Conservation (phyloP, 1,140 invertebrate species). For the Drosophila persimilis region DNA sequence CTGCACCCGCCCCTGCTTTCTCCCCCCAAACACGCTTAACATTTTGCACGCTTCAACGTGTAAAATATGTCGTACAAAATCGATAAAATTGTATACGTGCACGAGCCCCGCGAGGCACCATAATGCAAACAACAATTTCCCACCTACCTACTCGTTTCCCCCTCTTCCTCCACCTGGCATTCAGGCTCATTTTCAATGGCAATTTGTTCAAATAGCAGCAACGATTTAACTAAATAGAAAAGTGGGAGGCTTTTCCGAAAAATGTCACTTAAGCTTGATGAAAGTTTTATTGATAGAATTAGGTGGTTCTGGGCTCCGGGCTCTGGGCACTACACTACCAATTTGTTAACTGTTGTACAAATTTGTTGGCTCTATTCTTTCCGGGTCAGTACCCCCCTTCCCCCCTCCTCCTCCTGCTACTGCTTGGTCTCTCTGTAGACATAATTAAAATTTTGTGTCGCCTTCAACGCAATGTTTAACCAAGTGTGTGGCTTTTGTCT, state of each 20-base stretch:
- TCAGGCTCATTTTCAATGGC: conserved; percentile 51
- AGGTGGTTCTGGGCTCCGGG: background rate
- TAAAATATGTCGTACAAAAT: conserved; percentile 73
- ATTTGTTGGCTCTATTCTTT: conserved; percentile 10
- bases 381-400: too few relatives aligned
- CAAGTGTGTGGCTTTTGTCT: conserved; percentile 48
- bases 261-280: conserved; percentile 56
- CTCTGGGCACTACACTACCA: conserved; percentile 5
- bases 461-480: conserved; percentile 54
- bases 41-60: conserved; percentile 63
- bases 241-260: conserved; percentile 5
- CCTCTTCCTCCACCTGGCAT: conserved; percentile 9
- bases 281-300: conserved; percentile 71
- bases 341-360: conserved; percentile 22
- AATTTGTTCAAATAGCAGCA: conserved; percentile 64
- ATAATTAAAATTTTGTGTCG: conserved; percentile 67
- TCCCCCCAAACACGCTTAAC: conserved; percentile 6
- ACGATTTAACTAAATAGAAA: conserved; percentile 53
- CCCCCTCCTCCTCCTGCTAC: too few relatives aligned
- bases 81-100: conserved; percentile 64
- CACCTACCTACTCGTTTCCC: conserved; percentile 3
- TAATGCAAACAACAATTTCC: conserved; percentile 68
- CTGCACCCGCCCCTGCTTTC: background rate
- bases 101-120: conserved; percentile 16
- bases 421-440: conserved; percentile 24